Evolutionary conservation across 2,888 invertebrate genomes (phyloP), one percentile per base, ranked within the genome.

Genomic region (Aspidapion aeneum): DNA sequence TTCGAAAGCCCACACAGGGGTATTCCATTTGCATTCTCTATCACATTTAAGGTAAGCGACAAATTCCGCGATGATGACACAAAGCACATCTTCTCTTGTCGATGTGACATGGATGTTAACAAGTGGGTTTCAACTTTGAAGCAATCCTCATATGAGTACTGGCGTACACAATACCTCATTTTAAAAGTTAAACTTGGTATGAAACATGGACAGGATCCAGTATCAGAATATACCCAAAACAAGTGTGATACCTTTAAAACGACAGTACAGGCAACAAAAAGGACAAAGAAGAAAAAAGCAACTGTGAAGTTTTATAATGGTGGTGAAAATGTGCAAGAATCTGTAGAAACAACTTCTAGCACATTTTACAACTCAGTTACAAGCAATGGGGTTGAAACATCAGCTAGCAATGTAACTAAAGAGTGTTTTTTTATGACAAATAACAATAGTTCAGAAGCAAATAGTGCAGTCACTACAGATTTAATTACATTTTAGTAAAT

Each of bases 1-100:
- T 84, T 86, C 79, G 91, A 91, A 77, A 83, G 84, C 69, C 86
- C 85, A 12, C 85, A 85, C 69, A 76, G 73, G 69, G 87, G 85
- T 66, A 85, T 86, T 71, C 86, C 87, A 63, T 91, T 91, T 78
- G 88, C 90, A 48, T 91, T 92, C 80, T 90, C 90, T 54, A 84
- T 92, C 62, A 77, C 76, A 52, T 79, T 78, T 76, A 85, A 86
- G 64, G 89, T 88, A 74, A 84, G 82, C 66, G 85, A 86, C 71
- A 90, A 89, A 74, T 84, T 86, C 17, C 66, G 70, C 66, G 77
- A 77, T 67, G 74, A 73, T 60, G 79, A 79, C 70, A 73, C 77
- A 16, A 84, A 87, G 56, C 90, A 91, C 74, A 77, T 90, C 61
- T 87, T 91, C 73, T 87, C 89, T 52, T 89, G 89, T 35, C 83